A percentile compares a stretch with the other conserved stretches of the same genome.
These are phyloP conservation scores for Hormaphis cornu DNA, from an alignment of 1,140 invertebrate species.

Conservation along the genomic window DNA sequence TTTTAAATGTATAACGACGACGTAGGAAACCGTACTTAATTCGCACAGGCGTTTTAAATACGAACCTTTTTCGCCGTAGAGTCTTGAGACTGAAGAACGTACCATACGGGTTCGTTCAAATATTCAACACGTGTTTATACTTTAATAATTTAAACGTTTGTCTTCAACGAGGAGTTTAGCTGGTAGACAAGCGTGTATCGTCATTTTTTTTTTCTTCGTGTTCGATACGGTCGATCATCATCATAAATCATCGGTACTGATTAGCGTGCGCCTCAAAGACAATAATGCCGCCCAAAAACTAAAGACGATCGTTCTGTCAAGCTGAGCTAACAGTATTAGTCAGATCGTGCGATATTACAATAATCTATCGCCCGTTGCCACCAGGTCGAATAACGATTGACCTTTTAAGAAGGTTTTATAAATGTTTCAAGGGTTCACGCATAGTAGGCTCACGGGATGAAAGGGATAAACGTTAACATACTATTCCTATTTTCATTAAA, in stretches of 20 bases:
- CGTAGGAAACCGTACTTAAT: too few species aligned
- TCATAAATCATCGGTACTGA: slow-evolving; percentile 15
- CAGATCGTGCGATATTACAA: neutral
- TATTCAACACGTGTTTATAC: too few species aligned
- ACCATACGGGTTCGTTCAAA: too few species aligned
- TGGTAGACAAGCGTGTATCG: neutral
- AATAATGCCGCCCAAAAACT: neutral
- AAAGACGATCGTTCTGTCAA: neutral
- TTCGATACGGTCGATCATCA: neutral
- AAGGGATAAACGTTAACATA: too few species aligned
- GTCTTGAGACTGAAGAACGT: too few species aligned
- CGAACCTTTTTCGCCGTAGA: too few species aligned
- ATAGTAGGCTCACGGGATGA: too few species aligned
- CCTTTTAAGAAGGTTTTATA: neutral
- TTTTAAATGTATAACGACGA: too few species aligned
- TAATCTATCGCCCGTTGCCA: slow-evolving; percentile 22
- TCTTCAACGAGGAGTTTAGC: neutral
- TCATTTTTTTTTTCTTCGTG: neutral
- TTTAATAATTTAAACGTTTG: neutral
- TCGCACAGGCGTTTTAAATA: too few species aligned
- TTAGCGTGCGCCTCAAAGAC: neutral
- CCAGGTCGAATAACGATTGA: slow-evolving; percentile 13
- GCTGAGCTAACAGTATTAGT: neutral
- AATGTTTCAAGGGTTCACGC: neutral
- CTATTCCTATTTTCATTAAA: too few species aligned